A percentile compares a stretch with the other conserved stretches of the same genome.
Conservation (phyloP, 1,140 invertebrate genomes). For the Drosophila pseudoananassae region DNA sequence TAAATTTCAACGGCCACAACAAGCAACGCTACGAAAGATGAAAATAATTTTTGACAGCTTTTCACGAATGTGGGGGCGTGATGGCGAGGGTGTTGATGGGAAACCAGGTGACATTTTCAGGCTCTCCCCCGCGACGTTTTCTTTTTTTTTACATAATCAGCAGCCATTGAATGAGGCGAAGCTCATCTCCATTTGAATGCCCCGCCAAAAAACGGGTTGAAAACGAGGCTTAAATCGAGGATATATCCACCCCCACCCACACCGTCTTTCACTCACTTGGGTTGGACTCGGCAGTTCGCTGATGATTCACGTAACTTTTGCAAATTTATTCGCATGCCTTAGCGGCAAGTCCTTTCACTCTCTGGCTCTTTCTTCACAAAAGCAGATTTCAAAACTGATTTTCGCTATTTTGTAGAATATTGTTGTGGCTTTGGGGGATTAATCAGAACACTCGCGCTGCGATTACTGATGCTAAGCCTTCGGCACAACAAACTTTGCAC, state of each 20-base stretch:
- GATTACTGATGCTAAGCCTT: conserved; percentile 30
- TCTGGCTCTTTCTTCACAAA: conserved; percentile 16
- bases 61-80: conserved; percentile 26
- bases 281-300: conserved; percentile 47
- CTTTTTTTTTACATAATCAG: conserved; percentile 73
- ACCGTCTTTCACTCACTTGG: conserved; percentile 56
- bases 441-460: conserved; percentile 23
- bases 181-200: conserved; percentile 52
- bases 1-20: conserved; percentile 42
- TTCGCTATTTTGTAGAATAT: neutral
- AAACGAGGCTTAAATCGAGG: conserved; percentile 4
- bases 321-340: conserved; percentile 75
- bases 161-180: conserved; percentile 37
- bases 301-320: conserved; percentile 54
- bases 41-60: conserved; percentile 73
- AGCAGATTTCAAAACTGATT: conserved; percentile 10
- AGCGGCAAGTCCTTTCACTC: conserved; percentile 50
- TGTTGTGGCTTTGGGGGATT: neutral
- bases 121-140: conserved; percentile 5
- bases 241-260: neutral
- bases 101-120: conserved; percentile 72
- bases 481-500: conserved; percentile 15
- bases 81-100: neutral
- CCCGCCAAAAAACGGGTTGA: conserved; percentile 11
- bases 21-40: conserved; percentile 37